Evolutionary conservation across 2,888 invertebrate species (phyloP).

Genomic region (Antheraea yamamai): DNA sequence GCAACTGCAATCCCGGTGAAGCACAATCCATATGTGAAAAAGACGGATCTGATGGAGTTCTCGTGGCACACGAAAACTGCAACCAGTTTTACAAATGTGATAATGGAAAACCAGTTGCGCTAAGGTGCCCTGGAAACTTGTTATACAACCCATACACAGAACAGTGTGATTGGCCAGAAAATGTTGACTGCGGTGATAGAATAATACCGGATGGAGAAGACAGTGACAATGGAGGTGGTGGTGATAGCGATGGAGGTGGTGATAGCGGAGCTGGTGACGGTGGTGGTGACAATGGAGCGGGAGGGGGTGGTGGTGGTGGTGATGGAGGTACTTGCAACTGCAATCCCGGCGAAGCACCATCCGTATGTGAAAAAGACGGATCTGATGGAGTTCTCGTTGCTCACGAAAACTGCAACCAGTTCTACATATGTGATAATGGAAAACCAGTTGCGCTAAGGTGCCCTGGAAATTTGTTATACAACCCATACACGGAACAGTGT

Average conservation of each 20-base stretch:
- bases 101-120: conserved; percentile 28
- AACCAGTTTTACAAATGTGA: conserved; percentile 43
- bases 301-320: conserved; percentile 17
- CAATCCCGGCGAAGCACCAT: conserved; percentile 39
- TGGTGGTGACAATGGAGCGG: conserved; percentile 17
- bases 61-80: conserved; percentile 22
- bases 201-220: conserved; percentile 26
- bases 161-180: conserved; percentile 39
- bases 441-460: conserved; percentile 36
- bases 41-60: conserved; percentile 18
- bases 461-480: conserved; percentile 34
- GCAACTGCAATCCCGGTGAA: conserved; percentile 27
- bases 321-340: conserved; percentile 36
- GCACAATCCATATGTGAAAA: conserved; percentile 27
- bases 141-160: conserved; percentile 31
- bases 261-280: too few relatives aligned
- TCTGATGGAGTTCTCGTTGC: conserved; percentile 42
- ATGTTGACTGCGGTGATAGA: conserved; percentile 39
- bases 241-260: too few relatives aligned
- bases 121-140: conserved; percentile 23
- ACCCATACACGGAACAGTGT: conserved; percentile 38
- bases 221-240: conserved; percentile 22
- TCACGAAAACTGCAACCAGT: conserved; percentile 48
- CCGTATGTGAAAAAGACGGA: conserved; percentile 35
- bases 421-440: conserved; percentile 43